Conservation (phyloP, 1,140 invertebrate genomes). For the Maniola jurtina region DNA sequence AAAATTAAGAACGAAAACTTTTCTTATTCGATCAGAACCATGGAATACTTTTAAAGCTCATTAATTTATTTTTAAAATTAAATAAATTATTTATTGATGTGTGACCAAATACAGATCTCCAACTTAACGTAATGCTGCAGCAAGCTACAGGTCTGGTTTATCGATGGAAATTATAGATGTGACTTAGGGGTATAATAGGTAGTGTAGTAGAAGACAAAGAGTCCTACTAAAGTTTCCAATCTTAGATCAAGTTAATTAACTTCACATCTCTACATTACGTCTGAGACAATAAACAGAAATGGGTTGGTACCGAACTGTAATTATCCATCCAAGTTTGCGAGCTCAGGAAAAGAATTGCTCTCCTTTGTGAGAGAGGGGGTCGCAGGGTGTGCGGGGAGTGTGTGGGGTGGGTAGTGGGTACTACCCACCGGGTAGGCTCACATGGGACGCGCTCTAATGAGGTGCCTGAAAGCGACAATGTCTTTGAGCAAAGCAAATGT, state of each 20-base stretch:
- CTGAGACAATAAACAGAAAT: conserved; percentile 33
- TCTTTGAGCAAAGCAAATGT: conserved; percentile 76
- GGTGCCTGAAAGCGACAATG: conserved; percentile 78
- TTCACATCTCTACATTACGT: neutral
- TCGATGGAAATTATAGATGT: too few species aligned
- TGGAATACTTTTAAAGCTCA: too few species aligned
- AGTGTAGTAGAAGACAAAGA: too few species aligned
- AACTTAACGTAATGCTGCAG: too few species aligned
- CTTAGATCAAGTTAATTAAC: neutral
- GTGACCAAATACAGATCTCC: too few species aligned
- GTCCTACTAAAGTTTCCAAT: neutral
- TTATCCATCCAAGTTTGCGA: conserved; percentile 75
- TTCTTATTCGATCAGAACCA: too few species aligned
- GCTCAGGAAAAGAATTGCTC: conserved; percentile 72
- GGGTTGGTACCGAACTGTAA: conserved; percentile 63
- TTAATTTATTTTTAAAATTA: too few species aligned
- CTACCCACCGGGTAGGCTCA: conserved; percentile 50
- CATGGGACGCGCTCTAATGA: conserved; percentile 77
- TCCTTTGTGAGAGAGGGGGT: conserved; percentile 51
- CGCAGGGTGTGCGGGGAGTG: conserved; percentile 18
- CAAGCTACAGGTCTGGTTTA: too few species aligned
- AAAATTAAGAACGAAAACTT: too few species aligned
- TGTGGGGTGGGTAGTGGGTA: conserved; percentile 30
- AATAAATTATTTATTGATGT: too few species aligned
- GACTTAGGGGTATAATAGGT: too few species aligned